Evolutionary conservation across 2,888 invertebrate species (phyloP).

Genomic region (Philonicus albiceps): DNA sequence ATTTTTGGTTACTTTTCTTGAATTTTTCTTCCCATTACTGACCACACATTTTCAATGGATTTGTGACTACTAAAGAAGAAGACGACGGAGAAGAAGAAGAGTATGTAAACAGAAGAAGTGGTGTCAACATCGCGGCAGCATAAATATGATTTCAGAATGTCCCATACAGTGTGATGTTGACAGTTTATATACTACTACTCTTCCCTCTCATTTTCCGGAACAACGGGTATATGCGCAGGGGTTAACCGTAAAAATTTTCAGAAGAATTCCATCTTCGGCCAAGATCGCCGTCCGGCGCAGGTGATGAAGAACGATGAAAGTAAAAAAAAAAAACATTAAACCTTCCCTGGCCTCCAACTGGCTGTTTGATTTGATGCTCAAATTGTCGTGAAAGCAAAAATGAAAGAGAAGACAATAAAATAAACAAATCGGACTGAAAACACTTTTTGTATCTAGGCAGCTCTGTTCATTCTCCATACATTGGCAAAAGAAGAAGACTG

Average conservation of each 20-base stretch:
- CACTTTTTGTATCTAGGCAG: not conserved
- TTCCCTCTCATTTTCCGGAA: not conserved
- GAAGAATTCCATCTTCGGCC: not conserved
- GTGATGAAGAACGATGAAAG: not conserved
- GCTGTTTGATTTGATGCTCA: not conserved
- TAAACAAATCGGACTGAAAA: constrained; percentile 7
- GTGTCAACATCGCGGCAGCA: too few species aligned
- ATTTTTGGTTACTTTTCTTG: too few species aligned
- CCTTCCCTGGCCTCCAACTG: not conserved
- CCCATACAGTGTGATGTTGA: not conserved
- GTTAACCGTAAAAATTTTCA: not conserved
- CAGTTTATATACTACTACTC: not conserved
- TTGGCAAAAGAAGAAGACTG: not conserved
- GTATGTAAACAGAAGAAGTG: too few species aligned
- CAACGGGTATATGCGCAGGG: not conserved
- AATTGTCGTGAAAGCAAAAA: not conserved
- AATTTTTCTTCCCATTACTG: too few species aligned
- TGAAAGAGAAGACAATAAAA: not conserved
- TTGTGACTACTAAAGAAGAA: too few species aligned
- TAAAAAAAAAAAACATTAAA: not conserved
- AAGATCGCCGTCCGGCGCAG: not conserved
- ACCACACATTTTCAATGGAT: too few species aligned
- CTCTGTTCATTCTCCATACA: not conserved
- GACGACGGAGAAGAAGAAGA: too few species aligned
- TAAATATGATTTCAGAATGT: not conserved